Evolutionary conservation across 2,888 invertebrate species (phyloP).

Genomic region (Caenorhabditis sp.): DNA sequence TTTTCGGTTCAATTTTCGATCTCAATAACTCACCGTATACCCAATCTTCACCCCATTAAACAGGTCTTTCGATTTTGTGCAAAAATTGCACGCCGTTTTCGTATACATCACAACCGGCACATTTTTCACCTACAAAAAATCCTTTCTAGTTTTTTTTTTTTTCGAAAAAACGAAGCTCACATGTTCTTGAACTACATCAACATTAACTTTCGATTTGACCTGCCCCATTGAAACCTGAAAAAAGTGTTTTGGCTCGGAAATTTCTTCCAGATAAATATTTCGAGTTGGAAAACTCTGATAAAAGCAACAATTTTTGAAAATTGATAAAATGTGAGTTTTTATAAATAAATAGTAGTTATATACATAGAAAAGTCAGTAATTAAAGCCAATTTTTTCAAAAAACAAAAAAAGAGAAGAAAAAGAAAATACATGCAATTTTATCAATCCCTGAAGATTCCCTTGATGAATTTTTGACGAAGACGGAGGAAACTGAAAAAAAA

Average conservation of each 20-base stretch:
- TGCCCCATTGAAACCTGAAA: constrained; percentile 32
- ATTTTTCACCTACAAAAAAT: constrained; percentile 31
- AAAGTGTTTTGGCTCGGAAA: no score
- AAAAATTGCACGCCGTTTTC: constrained; percentile 46
- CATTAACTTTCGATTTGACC: constrained; percentile 49
- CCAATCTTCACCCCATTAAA: constrained; percentile 31
- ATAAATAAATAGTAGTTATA: no score
- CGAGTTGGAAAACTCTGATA: neutral
- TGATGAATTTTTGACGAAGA: no score
- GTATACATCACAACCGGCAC: constrained; percentile 52
- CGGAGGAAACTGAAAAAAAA: no score
- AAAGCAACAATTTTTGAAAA: neutral
- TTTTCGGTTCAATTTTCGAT: no score
- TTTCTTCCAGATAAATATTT: neutral
- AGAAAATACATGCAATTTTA: no score
- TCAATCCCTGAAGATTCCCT: no score
- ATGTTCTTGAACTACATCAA: constrained; percentile 39
- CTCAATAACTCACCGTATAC: constrained; percentile 33
- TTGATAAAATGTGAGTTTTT: neutral
- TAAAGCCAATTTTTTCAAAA: no score
- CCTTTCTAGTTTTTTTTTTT: neutral
- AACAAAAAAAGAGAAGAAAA: no score
- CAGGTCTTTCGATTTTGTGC: constrained; percentile 46
- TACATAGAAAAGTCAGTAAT: no score
- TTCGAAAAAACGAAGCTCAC: constrained; percentile 8